phyloP scores from a whole-genome alignment of 2,797 vertebrate species.

The Tachyglossus aculeatus region DNA sequence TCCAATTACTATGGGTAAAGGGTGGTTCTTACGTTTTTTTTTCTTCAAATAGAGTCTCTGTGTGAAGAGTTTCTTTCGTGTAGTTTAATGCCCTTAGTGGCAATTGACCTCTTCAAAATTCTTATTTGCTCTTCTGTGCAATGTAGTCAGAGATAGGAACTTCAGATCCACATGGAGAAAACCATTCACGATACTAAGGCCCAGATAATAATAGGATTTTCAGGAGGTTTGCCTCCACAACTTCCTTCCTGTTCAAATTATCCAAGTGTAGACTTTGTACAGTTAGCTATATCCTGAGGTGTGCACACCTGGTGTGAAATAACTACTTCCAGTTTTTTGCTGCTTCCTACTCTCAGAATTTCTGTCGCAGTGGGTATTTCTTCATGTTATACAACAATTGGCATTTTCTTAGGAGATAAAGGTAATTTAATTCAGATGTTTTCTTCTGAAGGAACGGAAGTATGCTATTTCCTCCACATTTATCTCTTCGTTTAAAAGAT shows the following conservation, averaged over 20 bases:
- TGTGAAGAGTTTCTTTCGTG: slow-evolving; percentile 80
- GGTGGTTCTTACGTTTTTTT: slow-evolving; percentile 59
- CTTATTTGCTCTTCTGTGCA: slow-evolving; percentile 79
- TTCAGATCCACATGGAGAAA: slow-evolving; percentile 79
- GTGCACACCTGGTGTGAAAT: slow-evolving; percentile 68
- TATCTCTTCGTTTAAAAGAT: slow-evolving; percentile 60
- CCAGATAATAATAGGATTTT: slow-evolving; percentile 74
- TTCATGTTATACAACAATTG: slow-evolving; percentile 43
- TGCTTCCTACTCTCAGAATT: slow-evolving; percentile 61
- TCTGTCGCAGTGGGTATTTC: slow-evolving; percentile 62
- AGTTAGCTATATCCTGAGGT: slow-evolving; percentile 74
- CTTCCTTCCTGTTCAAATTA: slow-evolving; percentile 69
- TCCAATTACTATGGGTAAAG: slow-evolving; percentile 63
- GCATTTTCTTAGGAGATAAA: slow-evolving; percentile 40
- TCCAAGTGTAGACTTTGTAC: slow-evolving; percentile 71
- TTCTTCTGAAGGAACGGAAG: slow-evolving; percentile 63
- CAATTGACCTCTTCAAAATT: slow-evolving; percentile 83
- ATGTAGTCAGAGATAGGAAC: slow-evolving; percentile 71
- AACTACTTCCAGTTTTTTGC: slow-evolving; percentile 59
- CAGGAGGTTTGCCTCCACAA: slow-evolving; percentile 59
- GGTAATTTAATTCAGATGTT: slow-evolving; percentile 50
- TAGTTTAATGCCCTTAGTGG: slow-evolving; percentile 82
- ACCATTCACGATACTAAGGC: slow-evolving; percentile 87
- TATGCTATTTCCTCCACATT: slow-evolving; percentile 41
- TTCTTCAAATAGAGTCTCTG: slow-evolving; percentile 68